These are phyloP conservation scores for Tanytarsus gracilentus DNA, from an alignment of 2,888 invertebrate species.

Conservation along the genomic window DNA sequence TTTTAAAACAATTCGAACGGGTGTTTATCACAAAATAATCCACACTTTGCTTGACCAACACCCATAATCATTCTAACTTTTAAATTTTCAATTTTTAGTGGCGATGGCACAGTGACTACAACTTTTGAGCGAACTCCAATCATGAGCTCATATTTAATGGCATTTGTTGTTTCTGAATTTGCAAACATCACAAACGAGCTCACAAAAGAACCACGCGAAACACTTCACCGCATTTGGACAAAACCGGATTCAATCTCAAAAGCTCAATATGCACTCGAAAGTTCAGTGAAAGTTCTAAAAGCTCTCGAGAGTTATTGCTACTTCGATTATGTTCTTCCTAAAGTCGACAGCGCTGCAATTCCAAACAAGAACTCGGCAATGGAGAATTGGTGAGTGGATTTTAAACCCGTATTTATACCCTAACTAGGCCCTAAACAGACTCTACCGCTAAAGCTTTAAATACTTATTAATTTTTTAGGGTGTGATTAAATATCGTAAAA, in stretches of 20 bases:
- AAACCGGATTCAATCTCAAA: background rate
- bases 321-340: background rate
- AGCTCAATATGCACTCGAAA: conserved; percentile 4
- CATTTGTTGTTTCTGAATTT: conserved; percentile 55
- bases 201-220: background rate
- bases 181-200: background rate
- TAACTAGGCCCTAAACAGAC: no score
- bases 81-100: no score
- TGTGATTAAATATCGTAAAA: no score
- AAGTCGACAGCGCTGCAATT: conserved; percentile 18
- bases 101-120: background rate
- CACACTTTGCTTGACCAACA: background rate
- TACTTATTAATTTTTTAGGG: no score
- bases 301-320: conserved; percentile 9
- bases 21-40: background rate
- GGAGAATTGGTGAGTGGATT: conserved; percentile 24
- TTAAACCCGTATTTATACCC: no score
- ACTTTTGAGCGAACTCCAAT: conserved; percentile 44
- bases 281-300: background rate
- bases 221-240: background rate
- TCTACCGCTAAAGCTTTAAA: no score
- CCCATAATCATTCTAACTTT: no score
- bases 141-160: conserved; percentile 66
- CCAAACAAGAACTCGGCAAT: conserved; percentile 12
- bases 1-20: background rate